A percentile compares a stretch with the other conserved stretches of the same genome.
Evolutionary conservation across 2,888 invertebrate genomes (phyloP).

Genomic region (Caradrina kadenii): DNA sequence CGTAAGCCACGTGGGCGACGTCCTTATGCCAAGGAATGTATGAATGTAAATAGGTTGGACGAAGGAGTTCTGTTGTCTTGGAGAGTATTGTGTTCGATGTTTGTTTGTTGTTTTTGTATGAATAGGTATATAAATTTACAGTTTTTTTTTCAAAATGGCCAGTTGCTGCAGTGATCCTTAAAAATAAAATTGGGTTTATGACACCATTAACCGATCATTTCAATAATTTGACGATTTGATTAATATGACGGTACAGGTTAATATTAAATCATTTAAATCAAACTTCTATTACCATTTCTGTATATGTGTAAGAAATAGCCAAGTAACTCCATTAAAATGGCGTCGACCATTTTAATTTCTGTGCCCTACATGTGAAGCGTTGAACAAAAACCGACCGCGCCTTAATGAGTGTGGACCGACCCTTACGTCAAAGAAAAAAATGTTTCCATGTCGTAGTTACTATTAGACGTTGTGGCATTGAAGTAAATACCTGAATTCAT

Average conservation of each 20-base stretch:
- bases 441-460: slow-evolving; percentile 17
- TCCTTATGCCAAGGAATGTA: slow-evolving; percentile 12
- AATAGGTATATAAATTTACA: too few relatives aligned
- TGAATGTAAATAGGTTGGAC: slow-evolving; percentile 22
- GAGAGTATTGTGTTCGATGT: neutral
- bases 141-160: too few relatives aligned
- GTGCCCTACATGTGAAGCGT: slow-evolving; percentile 19
- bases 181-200: too few relatives aligned
- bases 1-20: slow-evolving; percentile 12
- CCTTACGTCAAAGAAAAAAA: slow-evolving; percentile 35
- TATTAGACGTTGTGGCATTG: neutral
- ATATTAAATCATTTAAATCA: too few relatives aligned
- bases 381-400: slow-evolving; percentile 31
- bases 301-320: slow-evolving; percentile 7
- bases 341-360: slow-evolving; percentile 50
- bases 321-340: slow-evolving; percentile 28
- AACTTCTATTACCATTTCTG: too few relatives aligned
- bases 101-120: neutral
- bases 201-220: too few relatives aligned
- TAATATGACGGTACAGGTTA: too few relatives aligned
- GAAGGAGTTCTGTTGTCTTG: slow-evolving; percentile 1
- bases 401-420: slow-evolving; percentile 45
- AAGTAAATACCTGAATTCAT: neutral
- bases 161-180: too few relatives aligned
- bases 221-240: too few relatives aligned